A percentile compares a stretch with the other conserved stretches of the same genome.
phyloP scores from a whole-genome alignment of 2,113 vertebrate species.

The Epinephelus moara region DNA sequence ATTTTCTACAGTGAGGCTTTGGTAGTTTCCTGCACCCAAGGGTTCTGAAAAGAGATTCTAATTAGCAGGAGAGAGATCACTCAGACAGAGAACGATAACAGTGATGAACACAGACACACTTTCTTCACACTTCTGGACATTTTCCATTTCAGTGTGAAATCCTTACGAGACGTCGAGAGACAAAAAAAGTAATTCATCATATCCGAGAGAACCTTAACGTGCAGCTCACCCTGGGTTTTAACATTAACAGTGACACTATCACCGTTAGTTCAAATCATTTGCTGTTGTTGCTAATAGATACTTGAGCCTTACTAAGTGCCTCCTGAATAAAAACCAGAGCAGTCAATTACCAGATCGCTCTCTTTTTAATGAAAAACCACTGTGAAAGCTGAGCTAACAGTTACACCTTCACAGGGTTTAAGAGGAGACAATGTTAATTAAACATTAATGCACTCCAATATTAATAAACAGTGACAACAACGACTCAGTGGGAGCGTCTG shows the following conservation, averaged over 20 bases:
- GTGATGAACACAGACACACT: not conserved
- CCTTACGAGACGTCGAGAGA: slow-evolving; percentile 1
- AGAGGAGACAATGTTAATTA: not conserved
- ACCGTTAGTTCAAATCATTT: not conserved
- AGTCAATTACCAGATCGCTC: not conserved
- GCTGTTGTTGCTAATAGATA: slow-evolving; percentile 20
- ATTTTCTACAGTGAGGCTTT: slow-evolving; percentile 51
- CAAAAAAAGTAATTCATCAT: slow-evolving; percentile 3
- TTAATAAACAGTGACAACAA: not conserved
- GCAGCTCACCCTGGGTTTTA: not conserved
- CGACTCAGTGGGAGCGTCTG: not conserved
- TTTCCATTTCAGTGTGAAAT: slow-evolving; percentile 17
- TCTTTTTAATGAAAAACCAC: not conserved
- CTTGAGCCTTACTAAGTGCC: slow-evolving; percentile 24
- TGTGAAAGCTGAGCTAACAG: not conserved
- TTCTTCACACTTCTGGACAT: slow-evolving; percentile 18
- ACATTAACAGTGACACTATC: not conserved
- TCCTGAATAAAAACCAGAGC: not conserved
- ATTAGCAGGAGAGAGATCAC: slow-evolving; percentile 46
- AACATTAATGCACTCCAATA: not conserved
- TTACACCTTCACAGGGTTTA: not conserved
- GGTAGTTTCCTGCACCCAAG: slow-evolving; percentile 50
- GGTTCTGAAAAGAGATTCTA: slow-evolving; percentile 42
- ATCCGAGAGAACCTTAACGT: not conserved
- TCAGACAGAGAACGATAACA: slow-evolving; percentile 10